Conservation (phyloP, 2,888 invertebrate species). For the Tiliacea citrago region DNA sequence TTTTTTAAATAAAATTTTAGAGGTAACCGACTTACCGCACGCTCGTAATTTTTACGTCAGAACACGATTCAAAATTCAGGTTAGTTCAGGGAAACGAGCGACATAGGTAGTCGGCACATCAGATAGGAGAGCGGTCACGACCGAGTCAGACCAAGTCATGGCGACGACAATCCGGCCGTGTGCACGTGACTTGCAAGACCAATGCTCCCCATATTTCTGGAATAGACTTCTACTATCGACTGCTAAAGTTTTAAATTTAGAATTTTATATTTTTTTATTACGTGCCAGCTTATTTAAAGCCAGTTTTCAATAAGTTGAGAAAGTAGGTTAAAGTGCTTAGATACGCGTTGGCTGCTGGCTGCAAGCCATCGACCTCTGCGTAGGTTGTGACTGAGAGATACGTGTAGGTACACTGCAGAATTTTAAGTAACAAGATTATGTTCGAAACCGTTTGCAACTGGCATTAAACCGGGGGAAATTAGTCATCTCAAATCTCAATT, state of each 20-base stretch:
- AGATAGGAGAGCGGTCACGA: constrained; percentile 72
- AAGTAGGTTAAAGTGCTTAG: constrained; percentile 45
- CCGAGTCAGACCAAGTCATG: constrained; percentile 67
- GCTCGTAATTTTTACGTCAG: constrained; percentile 4
- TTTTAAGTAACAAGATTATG: constrained; percentile 19
- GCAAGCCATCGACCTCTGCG: constrained; percentile 44
- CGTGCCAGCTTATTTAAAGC: constrained; percentile 4
- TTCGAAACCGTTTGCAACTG: not conserved
- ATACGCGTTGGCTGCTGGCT: constrained; percentile 39
- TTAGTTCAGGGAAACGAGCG: constrained; percentile 41
- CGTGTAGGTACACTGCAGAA: constrained; percentile 9
- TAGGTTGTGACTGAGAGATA: constrained; percentile 29
- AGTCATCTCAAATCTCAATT: not conserved
- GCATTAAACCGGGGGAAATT: not conserved
- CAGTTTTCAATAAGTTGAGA: constrained; percentile 30
- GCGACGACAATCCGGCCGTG: constrained; percentile 65
- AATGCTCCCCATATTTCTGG: constrained; percentile 48
- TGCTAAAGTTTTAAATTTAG: constrained; percentile 26
- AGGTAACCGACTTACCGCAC: not conserved
- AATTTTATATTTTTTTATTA: constrained; percentile 18
- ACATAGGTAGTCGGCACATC: constrained; percentile 51
- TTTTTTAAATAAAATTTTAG: no score
- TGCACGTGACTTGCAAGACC: constrained; percentile 65
- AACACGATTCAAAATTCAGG: constrained; percentile 23
- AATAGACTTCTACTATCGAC: constrained; percentile 15